These are phyloP conservation scores for Ferrisia virgata DNA, from an alignment of 2,888 invertebrate genomes.

Conservation along the genomic window DNA sequence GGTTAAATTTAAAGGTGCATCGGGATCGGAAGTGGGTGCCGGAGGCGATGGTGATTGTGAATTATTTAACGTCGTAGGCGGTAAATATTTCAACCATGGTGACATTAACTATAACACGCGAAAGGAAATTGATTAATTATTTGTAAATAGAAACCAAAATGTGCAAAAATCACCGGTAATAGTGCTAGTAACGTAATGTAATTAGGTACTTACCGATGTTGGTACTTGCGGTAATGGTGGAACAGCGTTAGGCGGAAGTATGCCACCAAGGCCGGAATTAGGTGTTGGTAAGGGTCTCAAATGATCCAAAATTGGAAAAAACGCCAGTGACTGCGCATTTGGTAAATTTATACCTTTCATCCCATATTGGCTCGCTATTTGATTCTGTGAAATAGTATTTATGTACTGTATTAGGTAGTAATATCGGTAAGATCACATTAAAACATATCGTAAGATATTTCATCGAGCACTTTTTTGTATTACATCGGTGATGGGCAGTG, in stretches of 20 bases:
- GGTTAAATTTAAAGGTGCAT: slow-evolving; percentile 82
- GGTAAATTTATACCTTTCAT: slow-evolving; percentile 59
- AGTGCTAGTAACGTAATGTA: no score
- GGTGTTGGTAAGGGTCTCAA: slow-evolving; percentile 52
- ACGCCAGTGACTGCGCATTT: slow-evolving; percentile 64
- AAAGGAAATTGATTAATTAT: not conserved
- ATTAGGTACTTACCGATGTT: slow-evolving; percentile 37
- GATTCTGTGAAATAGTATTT: slow-evolving; percentile 55
- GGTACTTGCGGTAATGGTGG: not conserved
- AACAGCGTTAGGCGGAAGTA: not conserved
- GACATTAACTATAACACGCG: not conserved
- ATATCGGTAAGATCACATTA: not conserved
- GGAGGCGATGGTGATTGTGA: slow-evolving; percentile 48
- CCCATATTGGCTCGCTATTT: slow-evolving; percentile 59
- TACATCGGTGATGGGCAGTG: not conserved
- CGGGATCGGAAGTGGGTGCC: slow-evolving; percentile 62
- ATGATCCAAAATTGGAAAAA: slow-evolving; percentile 70
- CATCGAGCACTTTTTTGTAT: not conserved
- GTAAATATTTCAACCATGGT: not conserved
- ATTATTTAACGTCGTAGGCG: slow-evolving; percentile 39
- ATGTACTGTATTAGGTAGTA: no score
- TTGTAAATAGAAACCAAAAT: not conserved
- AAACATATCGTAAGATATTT: not conserved
- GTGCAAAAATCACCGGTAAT: no score
- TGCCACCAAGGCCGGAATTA: not conserved